Evolutionary conservation across 2,797 vertebrate genomes (phyloP).

Genomic region (Lagodon rhomboides): DNA sequence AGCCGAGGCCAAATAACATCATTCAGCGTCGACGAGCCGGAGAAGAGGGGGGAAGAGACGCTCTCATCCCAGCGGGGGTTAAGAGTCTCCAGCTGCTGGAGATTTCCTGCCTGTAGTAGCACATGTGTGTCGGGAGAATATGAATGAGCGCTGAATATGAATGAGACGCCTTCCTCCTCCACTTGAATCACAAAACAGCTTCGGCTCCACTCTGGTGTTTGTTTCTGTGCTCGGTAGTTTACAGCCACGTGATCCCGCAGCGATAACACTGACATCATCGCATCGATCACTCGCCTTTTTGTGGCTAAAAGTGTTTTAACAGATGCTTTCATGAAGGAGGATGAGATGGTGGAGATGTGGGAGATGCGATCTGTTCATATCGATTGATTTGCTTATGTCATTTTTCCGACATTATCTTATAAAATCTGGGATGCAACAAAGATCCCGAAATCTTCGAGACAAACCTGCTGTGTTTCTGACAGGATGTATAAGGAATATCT

Average conservation of each 20-base stretch:
- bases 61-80: conserved; percentile 32
- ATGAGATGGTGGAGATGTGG: not conserved
- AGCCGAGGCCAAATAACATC: conserved; percentile 46
- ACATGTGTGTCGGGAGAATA: conserved; percentile 30
- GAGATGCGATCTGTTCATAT: not conserved
- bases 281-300: too few species aligned
- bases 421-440: not conserved
- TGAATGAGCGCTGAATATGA: conserved; percentile 56
- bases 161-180: conserved; percentile 47
- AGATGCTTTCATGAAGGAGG: not conserved
- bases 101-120: conserved; percentile 56
- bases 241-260: not conserved
- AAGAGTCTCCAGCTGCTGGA: conserved; percentile 68
- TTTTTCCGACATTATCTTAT: not conserved
- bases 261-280: not conserved
- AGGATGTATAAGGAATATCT: not conserved
- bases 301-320: not conserved
- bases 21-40: conserved; percentile 43
- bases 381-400: not conserved
- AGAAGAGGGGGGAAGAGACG: not conserved
- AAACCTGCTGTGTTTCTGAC: too few species aligned
- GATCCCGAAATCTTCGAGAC: not conserved
- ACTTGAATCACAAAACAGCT: conserved; percentile 32
- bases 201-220: not conserved
- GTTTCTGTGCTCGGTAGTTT: not conserved